Conservation (phyloP, 2,797 vertebrate genomes). For the Protonibea diacanthus region DNA sequence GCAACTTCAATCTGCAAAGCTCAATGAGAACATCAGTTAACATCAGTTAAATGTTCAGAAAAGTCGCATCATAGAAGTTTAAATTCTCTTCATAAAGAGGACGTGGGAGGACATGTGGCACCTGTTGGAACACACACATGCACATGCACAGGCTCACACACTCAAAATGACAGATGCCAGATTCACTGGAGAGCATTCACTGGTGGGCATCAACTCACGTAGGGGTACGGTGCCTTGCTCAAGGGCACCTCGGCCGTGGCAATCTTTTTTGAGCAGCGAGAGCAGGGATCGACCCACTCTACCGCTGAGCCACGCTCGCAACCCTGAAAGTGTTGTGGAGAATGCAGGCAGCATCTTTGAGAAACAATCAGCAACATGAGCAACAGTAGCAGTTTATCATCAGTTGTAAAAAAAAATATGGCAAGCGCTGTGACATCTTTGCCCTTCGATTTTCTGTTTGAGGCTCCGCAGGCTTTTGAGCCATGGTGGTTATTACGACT, state of each 20-base stretch:
- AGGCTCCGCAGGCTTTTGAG: slow-evolving; percentile 10
- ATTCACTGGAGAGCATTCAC: no score
- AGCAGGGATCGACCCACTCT: no score
- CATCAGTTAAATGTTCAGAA: not conserved
- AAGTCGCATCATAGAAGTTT: not conserved
- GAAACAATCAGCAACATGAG: not conserved
- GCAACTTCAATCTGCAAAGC: not conserved
- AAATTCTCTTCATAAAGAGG: not conserved
- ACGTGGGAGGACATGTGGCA: not conserved
- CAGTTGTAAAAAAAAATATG: slow-evolving; percentile 1
- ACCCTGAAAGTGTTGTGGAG: no score
- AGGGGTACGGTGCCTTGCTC: no score
- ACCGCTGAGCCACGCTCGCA: no score
- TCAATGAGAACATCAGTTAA: not conserved
- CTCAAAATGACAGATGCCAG: no score
- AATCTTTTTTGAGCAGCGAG: no score
- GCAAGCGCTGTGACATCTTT: not conserved
- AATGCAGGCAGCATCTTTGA: not conserved
- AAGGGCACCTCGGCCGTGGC: no score
- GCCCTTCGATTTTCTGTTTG: slow-evolving; percentile 9
- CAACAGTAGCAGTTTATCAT: slow-evolving; percentile 7
- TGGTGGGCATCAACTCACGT: no score
- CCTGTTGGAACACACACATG: no score
- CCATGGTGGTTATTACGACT: slow-evolving; percentile 1
- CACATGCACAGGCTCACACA: no score